A percentile compares a stretch with the other conserved stretches of the same genome.
phyloP scores from a whole-genome alignment of 1,140 invertebrate genomes.

The Rhyzopertha dominica region DNA sequence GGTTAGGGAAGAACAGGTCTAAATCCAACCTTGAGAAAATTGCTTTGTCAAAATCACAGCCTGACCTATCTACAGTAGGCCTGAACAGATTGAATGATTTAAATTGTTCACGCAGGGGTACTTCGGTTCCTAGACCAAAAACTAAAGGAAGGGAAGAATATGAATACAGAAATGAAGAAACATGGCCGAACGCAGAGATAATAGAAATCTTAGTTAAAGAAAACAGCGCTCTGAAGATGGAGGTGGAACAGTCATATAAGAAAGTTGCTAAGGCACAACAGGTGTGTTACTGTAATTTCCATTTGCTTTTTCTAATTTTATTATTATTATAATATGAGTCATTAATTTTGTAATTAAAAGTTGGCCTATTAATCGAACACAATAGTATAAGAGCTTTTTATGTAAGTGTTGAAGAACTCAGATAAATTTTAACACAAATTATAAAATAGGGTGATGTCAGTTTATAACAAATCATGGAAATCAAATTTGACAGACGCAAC shows the following conservation, averaged over 20 bases:
- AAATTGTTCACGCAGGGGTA: constrained; percentile 34
- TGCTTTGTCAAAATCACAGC: constrained; percentile 70
- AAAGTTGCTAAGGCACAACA: constrained; percentile 85
- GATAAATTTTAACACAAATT: too few species aligned
- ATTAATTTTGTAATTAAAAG: too few species aligned
- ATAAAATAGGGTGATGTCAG: too few species aligned
- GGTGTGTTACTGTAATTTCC: constrained; percentile 47
- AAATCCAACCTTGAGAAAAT: constrained; percentile 33
- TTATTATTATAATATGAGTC: too few species aligned
- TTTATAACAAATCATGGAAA: too few species aligned
- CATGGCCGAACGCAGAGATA: constrained; percentile 67
- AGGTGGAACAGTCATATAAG: constrained; percentile 73
- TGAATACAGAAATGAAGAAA: constrained; percentile 49
- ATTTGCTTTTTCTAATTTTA: constrained; percentile 4
- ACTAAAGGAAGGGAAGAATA: constrained; percentile 57
- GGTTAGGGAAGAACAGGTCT: constrained; percentile 34
- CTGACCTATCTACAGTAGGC: constrained; percentile 56
- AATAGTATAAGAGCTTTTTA: too few species aligned
- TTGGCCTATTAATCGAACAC: too few species aligned
- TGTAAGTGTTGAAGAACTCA: too few species aligned
- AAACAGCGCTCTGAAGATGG: constrained; percentile 75
- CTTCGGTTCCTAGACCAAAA: constrained; percentile 49
- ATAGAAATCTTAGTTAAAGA: constrained; percentile 80
- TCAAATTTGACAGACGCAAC: too few species aligned
- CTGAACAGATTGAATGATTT: constrained; percentile 19